phyloP scores from a whole-genome alignment of 1,140 invertebrate species.

The Acromyrmex charruanus region DNA sequence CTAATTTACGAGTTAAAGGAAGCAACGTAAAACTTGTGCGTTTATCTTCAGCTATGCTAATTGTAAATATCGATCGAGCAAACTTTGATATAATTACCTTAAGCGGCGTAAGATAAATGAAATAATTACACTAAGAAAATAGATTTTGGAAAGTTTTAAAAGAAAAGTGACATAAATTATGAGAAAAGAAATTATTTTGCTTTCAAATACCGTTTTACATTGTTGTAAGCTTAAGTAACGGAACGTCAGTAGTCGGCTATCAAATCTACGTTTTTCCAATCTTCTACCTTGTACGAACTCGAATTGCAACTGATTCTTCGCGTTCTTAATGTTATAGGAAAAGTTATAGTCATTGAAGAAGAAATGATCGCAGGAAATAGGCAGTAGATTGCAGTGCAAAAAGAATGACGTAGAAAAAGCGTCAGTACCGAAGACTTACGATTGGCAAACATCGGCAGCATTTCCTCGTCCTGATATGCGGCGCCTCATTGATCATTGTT shows the following conservation, averaged over 20 bases:
- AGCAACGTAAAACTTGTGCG: background rate
- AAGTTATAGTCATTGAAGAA: conserved; percentile 92
- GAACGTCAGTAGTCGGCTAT: background rate
- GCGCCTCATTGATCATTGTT: conserved; percentile 89
- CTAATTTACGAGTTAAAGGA: background rate
- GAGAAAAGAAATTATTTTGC: background rate
- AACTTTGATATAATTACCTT: conserved; percentile 5
- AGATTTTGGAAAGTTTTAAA: conserved; percentile 1
- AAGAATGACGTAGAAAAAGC: conserved; percentile 49
- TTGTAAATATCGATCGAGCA: background rate
- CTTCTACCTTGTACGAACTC: background rate
- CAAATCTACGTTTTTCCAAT: background rate
- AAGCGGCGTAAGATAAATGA: background rate
- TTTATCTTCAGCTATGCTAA: background rate
- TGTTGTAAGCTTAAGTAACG: background rate
- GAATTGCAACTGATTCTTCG: conserved; percentile 67
- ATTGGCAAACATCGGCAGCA: conserved; percentile 94
- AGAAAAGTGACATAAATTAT: background rate
- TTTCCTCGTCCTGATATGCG: conserved; percentile 94
- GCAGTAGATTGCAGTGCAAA: conserved; percentile 78
- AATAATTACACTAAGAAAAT: background rate
- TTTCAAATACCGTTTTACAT: background rate
- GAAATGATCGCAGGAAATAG: conserved; percentile 93
- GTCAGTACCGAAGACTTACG: conserved; percentile 87
- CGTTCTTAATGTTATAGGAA: conserved; percentile 94